Conservation (phyloP, 2,113 vertebrate genomes). For the Engystomops pustulosus region DNA sequence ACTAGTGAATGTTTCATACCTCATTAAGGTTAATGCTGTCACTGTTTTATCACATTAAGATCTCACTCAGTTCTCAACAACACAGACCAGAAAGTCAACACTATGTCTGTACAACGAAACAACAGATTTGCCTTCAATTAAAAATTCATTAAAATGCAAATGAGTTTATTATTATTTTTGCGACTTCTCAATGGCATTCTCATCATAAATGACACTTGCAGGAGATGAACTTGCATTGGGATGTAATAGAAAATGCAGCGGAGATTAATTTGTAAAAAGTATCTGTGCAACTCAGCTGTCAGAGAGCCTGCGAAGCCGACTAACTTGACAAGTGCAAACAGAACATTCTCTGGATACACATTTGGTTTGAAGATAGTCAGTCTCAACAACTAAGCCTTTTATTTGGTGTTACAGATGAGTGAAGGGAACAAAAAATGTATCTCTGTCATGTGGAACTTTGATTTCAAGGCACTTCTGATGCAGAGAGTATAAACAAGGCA, state of each 20-base stretch:
- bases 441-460: constrained; percentile 10
- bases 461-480: not conserved
- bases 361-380: constrained; percentile 42
- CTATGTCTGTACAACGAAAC: constrained; percentile 82
- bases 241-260: constrained; percentile 36
- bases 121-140: constrained; percentile 85
- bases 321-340: constrained; percentile 43
- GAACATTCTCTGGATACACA: constrained; percentile 36
- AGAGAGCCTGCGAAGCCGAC: constrained; percentile 9
- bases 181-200: constrained; percentile 70
- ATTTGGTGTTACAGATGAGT: constrained; percentile 42
- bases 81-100: constrained; percentile 77
- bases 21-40: constrained; percentile 81
- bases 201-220: constrained; percentile 66
- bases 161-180: constrained; percentile 71
- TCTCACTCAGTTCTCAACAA: constrained; percentile 74
- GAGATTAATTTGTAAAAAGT: constrained; percentile 46
- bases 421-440: not conserved
- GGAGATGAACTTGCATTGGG: constrained; percentile 63
- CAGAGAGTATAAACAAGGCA: not conserved
- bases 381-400: constrained; percentile 42
- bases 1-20: constrained; percentile 70
- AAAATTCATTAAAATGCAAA: constrained; percentile 88
- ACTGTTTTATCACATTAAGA: constrained; percentile 78
- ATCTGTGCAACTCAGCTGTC: constrained; percentile 31